phyloP scores from a whole-genome alignment of 2,113 vertebrate species.

The Myiopsitta monachus region DNA sequence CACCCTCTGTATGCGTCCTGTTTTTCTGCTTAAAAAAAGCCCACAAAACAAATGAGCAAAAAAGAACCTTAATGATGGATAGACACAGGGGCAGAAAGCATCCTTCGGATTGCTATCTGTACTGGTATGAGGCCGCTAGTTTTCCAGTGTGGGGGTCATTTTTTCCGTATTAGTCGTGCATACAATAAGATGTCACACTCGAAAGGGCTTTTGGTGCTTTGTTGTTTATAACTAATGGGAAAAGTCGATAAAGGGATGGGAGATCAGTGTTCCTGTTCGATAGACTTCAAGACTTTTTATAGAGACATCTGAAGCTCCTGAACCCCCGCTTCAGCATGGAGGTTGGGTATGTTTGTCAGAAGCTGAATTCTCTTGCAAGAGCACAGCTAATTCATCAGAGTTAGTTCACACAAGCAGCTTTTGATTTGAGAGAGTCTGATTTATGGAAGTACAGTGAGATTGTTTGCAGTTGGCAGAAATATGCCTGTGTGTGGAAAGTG shows the following conservation, averaged over 20 bases:
- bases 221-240: not conserved
- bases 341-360: not conserved
- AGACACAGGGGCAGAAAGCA: not conserved
- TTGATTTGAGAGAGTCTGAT: not conserved
- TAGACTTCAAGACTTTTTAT: not conserved
- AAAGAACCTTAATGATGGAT: not conserved
- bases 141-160: not conserved
- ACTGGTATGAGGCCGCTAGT: not conserved
- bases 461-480: not conserved
- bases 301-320: not conserved
- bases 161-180: not conserved
- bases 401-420: not conserved
- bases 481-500: not conserved
- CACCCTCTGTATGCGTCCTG: not conserved
- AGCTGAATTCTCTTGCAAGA: not conserved
- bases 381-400: not conserved
- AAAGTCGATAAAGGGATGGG: not conserved
- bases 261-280: not conserved
- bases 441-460: not conserved
- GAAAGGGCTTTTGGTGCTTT: not conserved
- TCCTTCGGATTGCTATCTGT: not conserved
- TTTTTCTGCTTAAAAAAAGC: not conserved
- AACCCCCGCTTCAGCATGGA: not conserved
- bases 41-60: not conserved
- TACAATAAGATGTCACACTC: not conserved